phyloP scores from a whole-genome alignment of 2,113 vertebrate genomes.

The Centropus unirufus region DNA sequence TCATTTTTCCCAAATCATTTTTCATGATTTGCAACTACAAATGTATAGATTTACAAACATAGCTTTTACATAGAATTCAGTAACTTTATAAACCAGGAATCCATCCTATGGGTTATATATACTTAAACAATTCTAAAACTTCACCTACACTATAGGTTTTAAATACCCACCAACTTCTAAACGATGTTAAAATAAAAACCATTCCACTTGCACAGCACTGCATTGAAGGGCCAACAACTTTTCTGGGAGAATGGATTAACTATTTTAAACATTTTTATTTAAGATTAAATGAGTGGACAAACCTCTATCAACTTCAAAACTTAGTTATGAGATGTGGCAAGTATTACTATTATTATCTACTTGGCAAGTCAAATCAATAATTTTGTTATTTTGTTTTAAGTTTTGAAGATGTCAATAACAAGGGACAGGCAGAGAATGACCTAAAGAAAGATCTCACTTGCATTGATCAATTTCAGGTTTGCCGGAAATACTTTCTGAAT shows the following conservation, averaged over 20 bases:
- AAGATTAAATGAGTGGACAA: accelerated
- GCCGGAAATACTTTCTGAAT: no score
- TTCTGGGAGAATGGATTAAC: not conserved
- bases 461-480: not conserved
- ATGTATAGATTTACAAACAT: not conserved
- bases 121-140: not conserved
- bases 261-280: not conserved
- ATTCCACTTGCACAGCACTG: not conserved
- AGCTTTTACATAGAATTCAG: not conserved
- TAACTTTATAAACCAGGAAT: not conserved
- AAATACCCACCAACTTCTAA: not conserved
- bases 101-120: not conserved
- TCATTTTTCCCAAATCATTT: no score
- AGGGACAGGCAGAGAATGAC: not conserved
- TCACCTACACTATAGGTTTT: not conserved
- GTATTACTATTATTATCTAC: not conserved
- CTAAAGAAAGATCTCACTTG: not conserved
- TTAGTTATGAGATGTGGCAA: not conserved
- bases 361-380: not conserved
- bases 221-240: not conserved
- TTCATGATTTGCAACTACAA: not conserved
- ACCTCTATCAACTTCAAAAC: not conserved
- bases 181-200: not conserved
- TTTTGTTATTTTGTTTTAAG: not conserved
- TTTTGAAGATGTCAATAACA: not conserved